phyloP scores from a whole-genome alignment of 2,113 vertebrate species.

The Gadus chalcogrammus region DNA sequence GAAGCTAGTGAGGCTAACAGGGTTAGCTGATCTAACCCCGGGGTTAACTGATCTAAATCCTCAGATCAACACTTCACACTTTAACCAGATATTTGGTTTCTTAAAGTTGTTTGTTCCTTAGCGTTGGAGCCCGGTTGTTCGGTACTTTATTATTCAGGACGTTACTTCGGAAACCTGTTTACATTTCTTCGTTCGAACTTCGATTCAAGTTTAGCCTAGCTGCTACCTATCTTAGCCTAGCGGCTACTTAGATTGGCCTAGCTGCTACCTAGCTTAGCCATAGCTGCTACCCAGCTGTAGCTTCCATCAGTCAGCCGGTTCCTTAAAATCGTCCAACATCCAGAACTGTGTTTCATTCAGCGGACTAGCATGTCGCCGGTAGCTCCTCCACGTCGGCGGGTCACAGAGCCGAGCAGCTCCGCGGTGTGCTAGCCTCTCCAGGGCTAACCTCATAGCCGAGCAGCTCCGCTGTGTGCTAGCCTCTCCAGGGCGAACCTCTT shows the following conservation, averaged over 20 bases:
- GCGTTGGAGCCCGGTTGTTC: too few relatives aligned
- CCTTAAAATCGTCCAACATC: constrained; percentile 52
- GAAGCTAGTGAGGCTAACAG: constrained; percentile 42
- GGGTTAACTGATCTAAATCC: constrained; percentile 36
- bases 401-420: neutral
- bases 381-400: constrained; percentile 39
- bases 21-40: too few relatives aligned
- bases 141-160: neutral
- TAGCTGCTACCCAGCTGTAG: constrained; percentile 50
- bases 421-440: neutral
- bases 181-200: constrained; percentile 36
- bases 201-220: constrained; percentile 5
- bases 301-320: constrained; percentile 41
- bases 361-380: constrained; percentile 20
- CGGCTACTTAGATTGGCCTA: neutral
- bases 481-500: constrained; percentile 2
- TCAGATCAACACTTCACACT: constrained; percentile 22
- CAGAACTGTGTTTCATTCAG: constrained; percentile 49
- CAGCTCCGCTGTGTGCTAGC: too few relatives aligned
- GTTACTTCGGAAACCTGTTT: neutral
- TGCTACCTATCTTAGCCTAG: neutral
- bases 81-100: neutral
- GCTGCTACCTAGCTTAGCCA: constrained; percentile 43
- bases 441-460: neutral
- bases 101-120: too few relatives aligned